phyloP scores from a whole-genome alignment of 2,797 vertebrate species.

The Zenarchopterus dispar region DNA sequence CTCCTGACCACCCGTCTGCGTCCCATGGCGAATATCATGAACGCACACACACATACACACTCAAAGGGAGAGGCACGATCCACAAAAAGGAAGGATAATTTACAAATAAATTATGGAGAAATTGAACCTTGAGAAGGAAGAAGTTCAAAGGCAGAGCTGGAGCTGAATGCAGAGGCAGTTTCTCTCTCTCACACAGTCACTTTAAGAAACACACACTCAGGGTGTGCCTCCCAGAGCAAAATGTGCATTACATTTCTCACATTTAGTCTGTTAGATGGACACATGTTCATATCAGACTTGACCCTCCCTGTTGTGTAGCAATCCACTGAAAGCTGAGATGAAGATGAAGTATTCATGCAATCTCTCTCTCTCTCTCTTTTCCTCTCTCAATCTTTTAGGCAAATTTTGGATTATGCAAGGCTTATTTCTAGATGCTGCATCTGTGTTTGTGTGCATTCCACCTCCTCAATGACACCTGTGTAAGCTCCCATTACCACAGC shows the following conservation, averaged over 20 bases:
- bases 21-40: slow-evolving; percentile 31
- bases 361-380: neutral
- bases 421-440: slow-evolving; percentile 21
- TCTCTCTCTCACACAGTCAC: slow-evolving; percentile 27
- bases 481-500: slow-evolving; percentile 22
- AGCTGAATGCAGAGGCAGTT: slow-evolving; percentile 50
- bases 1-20: slow-evolving; percentile 57
- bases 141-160: slow-evolving; percentile 64
- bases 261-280: slow-evolving; percentile 22
- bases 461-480: slow-evolving; percentile 44
- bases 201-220: slow-evolving; percentile 7
- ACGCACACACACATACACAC: slow-evolving; percentile 22
- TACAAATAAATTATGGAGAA: slow-evolving; percentile 68
- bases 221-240: slow-evolving; percentile 44
- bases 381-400: no score
- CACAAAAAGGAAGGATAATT: slow-evolving; percentile 63
- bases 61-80: slow-evolving; percentile 17
- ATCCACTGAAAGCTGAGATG: slow-evolving; percentile 30
- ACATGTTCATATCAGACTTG: slow-evolving; percentile 16
- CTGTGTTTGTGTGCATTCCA: slow-evolving; percentile 21
- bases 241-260: slow-evolving; percentile 29
- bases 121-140: slow-evolving; percentile 63
- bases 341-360: slow-evolving; percentile 45
- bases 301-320: slow-evolving; percentile 24
- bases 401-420: neutral